Conservation (phyloP, 1,140 invertebrate species). For the Ctenoplectra terminalis region DNA sequence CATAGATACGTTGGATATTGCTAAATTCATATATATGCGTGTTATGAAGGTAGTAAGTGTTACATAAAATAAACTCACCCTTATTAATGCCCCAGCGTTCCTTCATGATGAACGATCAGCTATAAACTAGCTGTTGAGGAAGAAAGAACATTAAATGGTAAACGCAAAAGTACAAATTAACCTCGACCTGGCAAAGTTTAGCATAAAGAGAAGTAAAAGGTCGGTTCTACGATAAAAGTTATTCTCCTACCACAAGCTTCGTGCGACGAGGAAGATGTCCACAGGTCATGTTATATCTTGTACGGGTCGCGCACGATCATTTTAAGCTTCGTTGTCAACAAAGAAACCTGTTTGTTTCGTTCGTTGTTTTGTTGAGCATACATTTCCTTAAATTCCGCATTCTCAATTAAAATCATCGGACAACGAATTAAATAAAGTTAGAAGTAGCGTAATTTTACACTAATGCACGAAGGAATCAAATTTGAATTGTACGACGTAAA, state of each 20-base stretch:
- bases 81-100: slow-evolving; percentile 28
- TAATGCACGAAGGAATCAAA: not conserved
- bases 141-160: slow-evolving; percentile 36
- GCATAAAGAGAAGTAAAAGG: slow-evolving; percentile 44
- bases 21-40: not conserved
- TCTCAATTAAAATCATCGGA: not conserved
- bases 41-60: not conserved
- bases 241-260: not conserved
- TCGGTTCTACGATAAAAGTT: slow-evolving; percentile 36
- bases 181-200: slow-evolving; percentile 56
- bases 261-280: slow-evolving; percentile 26
- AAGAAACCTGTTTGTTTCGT: not conserved
- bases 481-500: too few species aligned
- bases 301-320: slow-evolving; percentile 41
- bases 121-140: slow-evolving; percentile 33
- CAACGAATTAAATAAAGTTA: not conserved
- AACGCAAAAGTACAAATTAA: slow-evolving; percentile 32
- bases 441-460: not conserved
- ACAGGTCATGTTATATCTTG: slow-evolving; percentile 41
- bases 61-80: slow-evolving; percentile 33
- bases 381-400: not conserved
- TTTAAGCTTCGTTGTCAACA: slow-evolving; percentile 6
- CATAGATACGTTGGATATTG: not conserved
- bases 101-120: slow-evolving; percentile 60
- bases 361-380: not conserved